Evolutionary conservation across 92 coral and sea anemone species (phyloP).

Genomic region (Plumapathes pennacea): DNA sequence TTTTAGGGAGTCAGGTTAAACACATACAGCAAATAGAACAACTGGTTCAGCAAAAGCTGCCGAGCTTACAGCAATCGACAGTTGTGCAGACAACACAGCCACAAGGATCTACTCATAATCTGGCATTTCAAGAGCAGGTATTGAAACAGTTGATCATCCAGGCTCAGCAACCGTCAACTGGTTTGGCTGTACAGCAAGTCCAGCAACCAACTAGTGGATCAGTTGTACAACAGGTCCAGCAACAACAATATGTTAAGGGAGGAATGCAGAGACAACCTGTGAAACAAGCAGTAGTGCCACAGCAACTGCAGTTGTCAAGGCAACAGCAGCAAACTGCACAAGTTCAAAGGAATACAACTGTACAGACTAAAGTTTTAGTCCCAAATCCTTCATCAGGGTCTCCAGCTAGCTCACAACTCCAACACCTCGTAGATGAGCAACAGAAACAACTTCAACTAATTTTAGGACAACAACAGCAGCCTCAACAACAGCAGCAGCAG

Average conservation of each 20-base stretch:
- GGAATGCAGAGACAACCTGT: constrained; percentile 50
- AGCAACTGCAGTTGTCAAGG: constrained; percentile 21
- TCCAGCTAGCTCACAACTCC: constrained; percentile 40
- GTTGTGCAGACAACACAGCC: constrained; percentile 28
- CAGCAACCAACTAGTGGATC: constrained; percentile 41
- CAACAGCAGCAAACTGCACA: constrained; percentile 21
- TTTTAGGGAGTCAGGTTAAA: constrained; percentile 46
- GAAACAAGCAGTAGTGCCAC: constrained; percentile 37
- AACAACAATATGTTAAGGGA: constrained; percentile 25
- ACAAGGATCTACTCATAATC: constrained; percentile 47
- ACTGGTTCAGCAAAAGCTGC: constrained; percentile 70
- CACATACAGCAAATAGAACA: constrained; percentile 78
- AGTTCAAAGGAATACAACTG: constrained; percentile 1
- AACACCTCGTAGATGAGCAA: constrained; percentile 31
- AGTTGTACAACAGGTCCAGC: background rate
- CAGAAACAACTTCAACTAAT: constrained; percentile 45
- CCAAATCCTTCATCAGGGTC: constrained; percentile 6
- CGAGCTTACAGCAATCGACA: constrained; percentile 36
- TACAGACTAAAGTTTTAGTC: constrained; percentile 1
- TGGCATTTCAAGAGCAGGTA: constrained; percentile 69
- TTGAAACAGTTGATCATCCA: constrained; percentile 75
- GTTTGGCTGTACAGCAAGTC: too few relatives aligned
- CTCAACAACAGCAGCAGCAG: constrained; percentile 15
- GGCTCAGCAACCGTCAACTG: constrained; percentile 37
- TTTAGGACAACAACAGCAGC: constrained; percentile 43